phyloP scores from a whole-genome alignment of 2,113 vertebrate genomes.

The Speoplatyrhinus poulsoni region DNA sequence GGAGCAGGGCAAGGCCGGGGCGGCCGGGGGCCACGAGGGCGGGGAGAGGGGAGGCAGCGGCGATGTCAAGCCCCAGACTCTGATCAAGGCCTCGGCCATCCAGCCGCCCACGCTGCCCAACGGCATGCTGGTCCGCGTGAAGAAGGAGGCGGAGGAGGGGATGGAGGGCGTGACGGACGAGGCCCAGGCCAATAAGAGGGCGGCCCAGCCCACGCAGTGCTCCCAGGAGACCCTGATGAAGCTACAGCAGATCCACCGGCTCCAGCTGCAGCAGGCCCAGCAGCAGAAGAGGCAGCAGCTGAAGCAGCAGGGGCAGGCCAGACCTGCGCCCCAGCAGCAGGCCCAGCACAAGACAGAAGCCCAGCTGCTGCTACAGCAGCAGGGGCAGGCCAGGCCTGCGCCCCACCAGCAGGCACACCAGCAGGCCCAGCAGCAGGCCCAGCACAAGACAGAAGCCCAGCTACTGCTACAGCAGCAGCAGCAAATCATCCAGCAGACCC shows the following conservation, averaged over 20 bases:
- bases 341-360: conserved; percentile 17
- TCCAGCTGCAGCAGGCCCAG: conserved; percentile 66
- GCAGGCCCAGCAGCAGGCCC: conserved; percentile 3
- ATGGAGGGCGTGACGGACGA: conserved; percentile 66
- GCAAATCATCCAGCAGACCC: conserved; percentile 70
- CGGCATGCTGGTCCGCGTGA: conserved; percentile 59
- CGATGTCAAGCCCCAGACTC: conserved; percentile 40
- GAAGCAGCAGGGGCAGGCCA: conserved; percentile 32
- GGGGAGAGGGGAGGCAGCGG: conserved; percentile 25
- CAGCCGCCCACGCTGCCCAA: conserved; percentile 57
- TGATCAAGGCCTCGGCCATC: conserved; percentile 58
- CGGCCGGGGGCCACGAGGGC: conserved; percentile 56
- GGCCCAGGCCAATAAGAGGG: conserved; percentile 45
- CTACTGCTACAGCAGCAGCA: conserved; percentile 65
- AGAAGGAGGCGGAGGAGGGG: conserved; percentile 69
- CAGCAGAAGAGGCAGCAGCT: conserved; percentile 51
- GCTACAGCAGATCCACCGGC: conserved; percentile 73
- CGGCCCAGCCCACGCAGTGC: conserved; percentile 58
- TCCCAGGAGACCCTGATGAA: conserved; percentile 73
- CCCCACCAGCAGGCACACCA: conserved; percentile 30
- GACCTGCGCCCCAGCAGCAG: conserved; percentile 31
- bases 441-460: conserved; percentile 43
- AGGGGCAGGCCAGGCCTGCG: conserved; percentile 25
- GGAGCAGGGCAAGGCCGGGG: conserved; percentile 83
- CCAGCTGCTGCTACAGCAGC: conserved; percentile 35